Base-by-base conservation (phyloP, 1,140 invertebrate genomes). In the Antheraea mylitta region DNA sequence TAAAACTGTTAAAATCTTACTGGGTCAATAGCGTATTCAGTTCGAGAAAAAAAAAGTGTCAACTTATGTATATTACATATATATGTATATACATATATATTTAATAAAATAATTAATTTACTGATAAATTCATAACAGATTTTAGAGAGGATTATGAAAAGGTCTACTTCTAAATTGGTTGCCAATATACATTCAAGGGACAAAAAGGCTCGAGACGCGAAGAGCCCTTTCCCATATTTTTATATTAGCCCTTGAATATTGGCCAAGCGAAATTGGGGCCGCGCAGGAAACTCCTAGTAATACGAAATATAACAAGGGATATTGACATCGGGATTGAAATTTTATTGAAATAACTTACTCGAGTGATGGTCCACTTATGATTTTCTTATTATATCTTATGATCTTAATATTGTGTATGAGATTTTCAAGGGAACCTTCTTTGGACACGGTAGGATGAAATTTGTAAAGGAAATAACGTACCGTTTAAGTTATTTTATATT, bases 161-260 rank as follows among this genome's bases (percentile, higher is more conserved):
- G 45, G 45, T 53, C 13, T 36, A 61, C 10, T 48, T 48, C 18
- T 18, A 71, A 74, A 71, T 70, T 70, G 67, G 36, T 67, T 66
- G 53, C 69, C 65, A 77, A 72, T 74, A 65, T 58, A 45, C 64
- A 61, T 62, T 69, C 63, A 68, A 69, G 66, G 73, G 71, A 73
- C 73, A 70, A 66, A 48, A 66, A 48, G 67, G 71, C 58, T 67
- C 64, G 19, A 72, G 66, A 42, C 66, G 69, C 62, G 73, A 48
- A 63, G 61, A 58, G 45, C 58, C 64, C 66, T 78, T 70, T 72
- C 71, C 73, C 71, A 73, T 79, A 77, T 76, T 78, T 76, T 78
- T 76, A 74, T 79, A 81, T 77, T 79, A 77, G 75, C 71, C 68
- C 70, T 75, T 68, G 75, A 77, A 79, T 77, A 81, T 81, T 81